These are phyloP conservation scores for Thamnophis sirtalis DNA, from an alignment of 2,113 vertebrate genomes.

Conservation along the genomic window DNA sequence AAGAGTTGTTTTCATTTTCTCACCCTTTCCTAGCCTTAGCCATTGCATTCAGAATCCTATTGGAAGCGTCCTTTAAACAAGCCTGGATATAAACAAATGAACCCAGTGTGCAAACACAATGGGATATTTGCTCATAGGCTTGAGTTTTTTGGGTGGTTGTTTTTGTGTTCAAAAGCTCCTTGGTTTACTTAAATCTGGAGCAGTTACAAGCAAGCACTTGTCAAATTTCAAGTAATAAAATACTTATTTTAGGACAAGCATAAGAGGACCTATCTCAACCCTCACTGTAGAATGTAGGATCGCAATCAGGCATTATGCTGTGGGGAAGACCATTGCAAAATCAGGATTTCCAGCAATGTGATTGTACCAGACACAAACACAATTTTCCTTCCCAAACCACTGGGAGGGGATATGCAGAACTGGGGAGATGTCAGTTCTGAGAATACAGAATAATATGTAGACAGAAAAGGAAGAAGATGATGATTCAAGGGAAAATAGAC, in stretches of 20 bases:
- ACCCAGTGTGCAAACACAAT: slow-evolving; percentile 57
- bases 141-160: background rate
- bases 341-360: background rate
- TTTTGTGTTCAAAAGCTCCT: background rate
- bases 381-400: background rate
- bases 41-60: slow-evolving; percentile 49
- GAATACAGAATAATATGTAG: background rate
- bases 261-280: background rate
- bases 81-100: slow-evolving; percentile 51
- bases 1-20: slow-evolving; percentile 61
- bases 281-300: background rate
- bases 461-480: background rate
- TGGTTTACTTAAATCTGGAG: background rate
- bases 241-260: background rate
- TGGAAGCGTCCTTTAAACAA: slow-evolving; percentile 63
- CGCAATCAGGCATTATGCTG: background rate
- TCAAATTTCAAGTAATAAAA: background rate
- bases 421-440: background rate
- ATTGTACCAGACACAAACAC: background rate
- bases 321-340: background rate
- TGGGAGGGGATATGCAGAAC: background rate
- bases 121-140: slow-evolving; percentile 47
- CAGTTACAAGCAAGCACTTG: slow-evolving; percentile 4
- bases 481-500: background rate
- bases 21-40: slow-evolving; percentile 57